Evolutionary conservation across 2,113 vertebrate genomes (phyloP).

Genomic region (Rhinopomastus cyanomelas): DNA sequence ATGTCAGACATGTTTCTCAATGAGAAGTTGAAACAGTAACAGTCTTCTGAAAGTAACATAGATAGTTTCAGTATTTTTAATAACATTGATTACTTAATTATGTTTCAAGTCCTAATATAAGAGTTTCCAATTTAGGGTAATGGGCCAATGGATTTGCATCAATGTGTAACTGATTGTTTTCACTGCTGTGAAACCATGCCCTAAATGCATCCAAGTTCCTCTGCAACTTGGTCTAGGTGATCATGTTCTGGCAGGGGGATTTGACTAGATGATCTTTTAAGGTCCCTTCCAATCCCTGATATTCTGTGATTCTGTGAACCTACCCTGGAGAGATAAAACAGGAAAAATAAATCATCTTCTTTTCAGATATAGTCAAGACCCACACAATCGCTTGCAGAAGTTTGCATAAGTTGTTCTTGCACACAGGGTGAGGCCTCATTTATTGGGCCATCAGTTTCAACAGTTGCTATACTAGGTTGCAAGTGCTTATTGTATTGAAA

Average conservation of each 20-base stretch:
- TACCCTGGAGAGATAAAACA: background rate
- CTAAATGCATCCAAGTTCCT: background rate
- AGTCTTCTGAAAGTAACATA: background rate
- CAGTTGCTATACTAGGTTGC: background rate
- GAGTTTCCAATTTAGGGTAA: background rate
- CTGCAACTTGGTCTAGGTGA: too few relatives aligned
- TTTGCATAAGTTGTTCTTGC: background rate
- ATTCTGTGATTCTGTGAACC: too few relatives aligned
- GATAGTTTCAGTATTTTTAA: constrained; percentile 28
- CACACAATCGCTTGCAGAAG: background rate
- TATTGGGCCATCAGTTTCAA: background rate
- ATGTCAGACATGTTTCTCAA: constrained; percentile 1
- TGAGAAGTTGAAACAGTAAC: background rate
- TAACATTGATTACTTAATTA: constrained; percentile 1
- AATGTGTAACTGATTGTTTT: background rate
- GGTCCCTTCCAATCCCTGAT: too few relatives aligned
- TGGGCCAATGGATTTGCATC: background rate
- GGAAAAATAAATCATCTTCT: background rate
- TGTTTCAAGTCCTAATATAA: background rate
- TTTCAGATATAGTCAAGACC: background rate
- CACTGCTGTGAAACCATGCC: background rate
- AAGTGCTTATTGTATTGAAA: background rate
- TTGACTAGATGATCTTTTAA: too few relatives aligned
- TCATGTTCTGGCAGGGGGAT: too few relatives aligned
- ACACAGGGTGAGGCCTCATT: background rate